phyloP scores from a whole-genome alignment of 2,113 vertebrate genomes.

The Campylorhamphus procurvoides region DNA sequence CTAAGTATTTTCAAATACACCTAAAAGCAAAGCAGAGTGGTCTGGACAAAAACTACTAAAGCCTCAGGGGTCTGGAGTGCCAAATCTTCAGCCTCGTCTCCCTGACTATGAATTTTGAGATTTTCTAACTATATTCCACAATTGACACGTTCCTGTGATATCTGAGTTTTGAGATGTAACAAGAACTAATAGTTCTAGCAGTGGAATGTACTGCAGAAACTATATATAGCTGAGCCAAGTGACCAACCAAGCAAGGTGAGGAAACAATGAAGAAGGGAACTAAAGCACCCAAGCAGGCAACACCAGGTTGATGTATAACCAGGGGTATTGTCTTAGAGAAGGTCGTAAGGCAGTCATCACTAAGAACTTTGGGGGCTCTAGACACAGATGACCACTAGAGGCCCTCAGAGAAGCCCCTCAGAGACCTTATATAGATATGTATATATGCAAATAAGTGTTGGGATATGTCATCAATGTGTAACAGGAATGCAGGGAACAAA shows the following conservation, averaged over 20 bases:
- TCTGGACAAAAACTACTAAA: not conserved
- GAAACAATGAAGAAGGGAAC: not conserved
- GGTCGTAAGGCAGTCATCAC: not conserved
- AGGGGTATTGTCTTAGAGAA: not conserved
- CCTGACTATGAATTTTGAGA: not conserved
- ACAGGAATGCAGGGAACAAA: not conserved
- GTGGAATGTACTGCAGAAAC: not conserved
- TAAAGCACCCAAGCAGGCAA: not conserved
- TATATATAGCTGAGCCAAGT: not conserved
- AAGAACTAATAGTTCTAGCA: not conserved
- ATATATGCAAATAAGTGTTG: not conserved
- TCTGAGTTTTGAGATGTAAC: not conserved
- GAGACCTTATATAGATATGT: not conserved
- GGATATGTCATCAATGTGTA: not conserved
- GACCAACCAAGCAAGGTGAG: not conserved
- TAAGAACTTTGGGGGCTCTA: not conserved
- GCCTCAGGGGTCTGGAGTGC: not conserved
- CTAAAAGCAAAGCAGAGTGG: not conserved
- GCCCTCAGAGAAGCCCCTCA: not conserved
- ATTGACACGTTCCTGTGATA: fast-evolving
- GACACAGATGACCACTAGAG: not conserved
- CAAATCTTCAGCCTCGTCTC: not conserved
- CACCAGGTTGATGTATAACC: not conserved
- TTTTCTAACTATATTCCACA: not conserved
- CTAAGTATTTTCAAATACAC: not conserved